Percentiles rank a stretch among this genome's conserved stretches.
phyloP scores from a whole-genome alignment of 2,888 invertebrate species.

The Scelioninae gen. 1 region DNA sequence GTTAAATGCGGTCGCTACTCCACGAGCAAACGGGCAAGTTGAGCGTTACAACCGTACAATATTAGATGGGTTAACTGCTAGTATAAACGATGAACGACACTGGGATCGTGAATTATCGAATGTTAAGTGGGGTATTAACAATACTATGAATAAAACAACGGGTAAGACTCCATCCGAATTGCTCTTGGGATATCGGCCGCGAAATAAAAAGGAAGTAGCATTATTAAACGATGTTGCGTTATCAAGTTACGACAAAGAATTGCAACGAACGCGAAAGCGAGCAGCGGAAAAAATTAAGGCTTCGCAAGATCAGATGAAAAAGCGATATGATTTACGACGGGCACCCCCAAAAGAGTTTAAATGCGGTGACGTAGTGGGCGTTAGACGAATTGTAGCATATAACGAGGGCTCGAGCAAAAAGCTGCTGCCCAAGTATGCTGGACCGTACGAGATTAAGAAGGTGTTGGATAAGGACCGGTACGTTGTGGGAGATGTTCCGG shows the following conservation, averaged over 20 bases:
- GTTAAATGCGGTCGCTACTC: slow-evolving; percentile 4
- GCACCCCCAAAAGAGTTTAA: background rate
- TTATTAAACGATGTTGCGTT: background rate
- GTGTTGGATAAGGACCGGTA: background rate
- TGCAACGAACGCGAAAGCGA: background rate
- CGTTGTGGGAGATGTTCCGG: background rate
- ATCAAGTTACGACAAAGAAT: background rate
- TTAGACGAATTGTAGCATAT: background rate
- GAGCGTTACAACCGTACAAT: slow-evolving; percentile 10
- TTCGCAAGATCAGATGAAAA: background rate
- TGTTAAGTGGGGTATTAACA: slow-evolving; percentile 34
- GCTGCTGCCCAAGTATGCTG: slow-evolving; percentile 8
- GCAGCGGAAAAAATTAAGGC: background rate
- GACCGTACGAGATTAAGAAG: slow-evolving; percentile 1
- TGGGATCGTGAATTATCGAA: slow-evolving; percentile 16
- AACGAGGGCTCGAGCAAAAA: slow-evolving; percentile 1
- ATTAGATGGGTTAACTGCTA: background rate
- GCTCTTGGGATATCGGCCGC: slow-evolving; percentile 15
- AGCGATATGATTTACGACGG: background rate
- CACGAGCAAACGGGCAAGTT: slow-evolving; percentile 15
- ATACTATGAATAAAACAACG: slow-evolving; percentile 3
- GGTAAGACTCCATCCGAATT: slow-evolving; percentile 1
- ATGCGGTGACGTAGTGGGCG: background rate
- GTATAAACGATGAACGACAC: background rate
- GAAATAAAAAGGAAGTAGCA: background rate